Base-by-base conservation (phyloP, 2,888 invertebrate genomes). In the Pristionchus fissidentatus region DNA sequence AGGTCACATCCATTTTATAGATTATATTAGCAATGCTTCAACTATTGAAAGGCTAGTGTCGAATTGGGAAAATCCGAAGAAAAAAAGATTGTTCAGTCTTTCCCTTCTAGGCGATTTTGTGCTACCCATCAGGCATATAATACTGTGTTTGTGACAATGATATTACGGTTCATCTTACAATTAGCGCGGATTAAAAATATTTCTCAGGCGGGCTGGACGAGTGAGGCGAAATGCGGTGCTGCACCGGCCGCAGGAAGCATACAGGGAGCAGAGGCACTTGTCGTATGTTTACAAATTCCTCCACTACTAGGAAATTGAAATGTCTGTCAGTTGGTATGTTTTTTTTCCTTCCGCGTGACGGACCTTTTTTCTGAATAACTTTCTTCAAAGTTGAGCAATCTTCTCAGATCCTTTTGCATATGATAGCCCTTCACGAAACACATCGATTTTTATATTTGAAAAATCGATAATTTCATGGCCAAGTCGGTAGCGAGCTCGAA, bases 221-320 rank as follows among this genome's bases (percentile, higher is more conserved):
- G 32, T 0, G 83, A 83, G 22, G 83, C 83, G 1, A 52, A 60
- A 26, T 83, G 83, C 46, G 83, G 75, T 10, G 75, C 83, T 32
- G 77, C 57, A 32, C 43, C 75, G 1, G 60, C 38, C 38, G 32
- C 82, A 26, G 70, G 43, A 32, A 43, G 38, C 2, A 38, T 38
- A 38, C 35, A 49, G 22, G 70, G 13, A 5, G 70, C 52, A 8
- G 70, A 35, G 19, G 82, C 70, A 57, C 81, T 62, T 15, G 82
- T 70, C 3, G 82, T 82, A 29, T 26, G 82, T 81, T 80, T 38
- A 52, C 7, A 32, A 32, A 8, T 7, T 29, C 22, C 26, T 62
- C 35, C 5, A 5, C 41, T 70, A n/a, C 10, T 22, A n/a, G 57
- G 19, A 22, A 57, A 22, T 3, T 3, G 2, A 57, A 57, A 29